A percentile compares a stretch with the other conserved stretches of the same genome.
Conservation (phyloP, 2,888 invertebrate species). For the Heliconius erato region DNA sequence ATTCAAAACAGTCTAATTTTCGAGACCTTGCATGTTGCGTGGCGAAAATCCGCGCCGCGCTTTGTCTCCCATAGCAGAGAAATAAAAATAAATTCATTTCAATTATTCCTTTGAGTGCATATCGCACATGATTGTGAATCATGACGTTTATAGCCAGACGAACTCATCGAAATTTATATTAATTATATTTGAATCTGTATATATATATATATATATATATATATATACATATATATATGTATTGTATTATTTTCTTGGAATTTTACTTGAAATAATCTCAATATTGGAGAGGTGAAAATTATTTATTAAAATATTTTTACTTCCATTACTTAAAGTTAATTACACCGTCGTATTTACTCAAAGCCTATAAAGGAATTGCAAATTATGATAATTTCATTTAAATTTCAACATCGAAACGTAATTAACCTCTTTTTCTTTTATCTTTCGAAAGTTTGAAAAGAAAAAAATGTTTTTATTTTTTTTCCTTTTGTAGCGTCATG, state of each 20-base stretch:
- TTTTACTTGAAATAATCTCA: not conserved
- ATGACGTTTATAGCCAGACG: too few relatives aligned
- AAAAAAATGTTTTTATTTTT: not conserved
- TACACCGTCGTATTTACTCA: conserved; percentile 25
- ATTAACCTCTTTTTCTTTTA: conserved; percentile 21
- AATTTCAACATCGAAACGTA: conserved; percentile 22
- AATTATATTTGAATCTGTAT: too few relatives aligned
- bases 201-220: too few relatives aligned
- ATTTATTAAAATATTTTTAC: conserved; percentile 22
- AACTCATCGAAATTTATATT: too few relatives aligned
- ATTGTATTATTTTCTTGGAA: not conserved
- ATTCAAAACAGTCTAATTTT: too few relatives aligned
- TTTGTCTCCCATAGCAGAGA: too few relatives aligned
- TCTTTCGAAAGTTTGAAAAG: not conserved
- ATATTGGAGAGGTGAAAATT: conserved; percentile 1
- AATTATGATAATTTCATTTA: conserved; percentile 23
- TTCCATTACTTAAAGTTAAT: conserved; percentile 19
- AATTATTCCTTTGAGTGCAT: too few relatives aligned
- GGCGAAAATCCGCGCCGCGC: too few relatives aligned
- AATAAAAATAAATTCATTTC: too few relatives aligned
- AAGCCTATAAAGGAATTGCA: conserved; percentile 21
- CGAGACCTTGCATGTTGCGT: too few relatives aligned
- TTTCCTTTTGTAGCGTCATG: not conserved
- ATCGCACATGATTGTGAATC: too few relatives aligned
- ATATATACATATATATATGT: not conserved